A percentile compares a stretch with the other conserved stretches of the same genome.
Evolutionary conservation across 64 coral and sea anemone species (phyloP).

Genomic region (Stichodactyla helianthus): DNA sequence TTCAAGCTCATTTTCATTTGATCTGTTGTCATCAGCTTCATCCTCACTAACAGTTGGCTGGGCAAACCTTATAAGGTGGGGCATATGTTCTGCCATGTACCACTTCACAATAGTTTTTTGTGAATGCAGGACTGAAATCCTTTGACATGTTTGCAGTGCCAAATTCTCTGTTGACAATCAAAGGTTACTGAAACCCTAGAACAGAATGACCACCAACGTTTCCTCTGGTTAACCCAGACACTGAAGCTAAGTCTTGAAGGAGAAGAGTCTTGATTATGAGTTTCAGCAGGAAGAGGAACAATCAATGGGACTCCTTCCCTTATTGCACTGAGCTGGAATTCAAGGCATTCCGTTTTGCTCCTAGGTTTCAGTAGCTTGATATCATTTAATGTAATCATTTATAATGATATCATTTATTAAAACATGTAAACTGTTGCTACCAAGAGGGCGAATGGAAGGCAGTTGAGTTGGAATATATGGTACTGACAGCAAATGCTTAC

Average conservation of each 20-base stretch:
- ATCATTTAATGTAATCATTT: too few species aligned
- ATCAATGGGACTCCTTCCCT: background rate
- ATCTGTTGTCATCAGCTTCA: too few species aligned
- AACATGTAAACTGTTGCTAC: background rate
- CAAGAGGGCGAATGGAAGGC: background rate
- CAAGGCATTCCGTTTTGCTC: background rate
- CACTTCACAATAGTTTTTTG: background rate
- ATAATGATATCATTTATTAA: too few species aligned
- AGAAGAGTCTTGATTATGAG: background rate
- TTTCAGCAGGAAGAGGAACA: background rate
- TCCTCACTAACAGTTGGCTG: too few species aligned
- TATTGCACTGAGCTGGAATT: background rate
- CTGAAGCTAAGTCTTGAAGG: too few species aligned
- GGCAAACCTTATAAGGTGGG: background rate
- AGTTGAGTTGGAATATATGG: background rate
- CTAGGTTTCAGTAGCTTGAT: background rate
- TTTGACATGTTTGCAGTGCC: background rate
- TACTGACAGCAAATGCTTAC: background rate
- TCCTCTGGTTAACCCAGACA: background rate
- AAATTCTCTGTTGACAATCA: background rate
- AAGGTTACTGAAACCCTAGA: background rate
- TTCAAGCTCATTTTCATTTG: too few species aligned
- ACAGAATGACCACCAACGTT: background rate
- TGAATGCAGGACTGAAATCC: background rate
- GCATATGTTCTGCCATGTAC: slow-evolving; percentile 1